These are phyloP conservation scores for Rhinichthys osculus DNA, from an alignment of 2,797 vertebrate species.

Conservation along the genomic window DNA sequence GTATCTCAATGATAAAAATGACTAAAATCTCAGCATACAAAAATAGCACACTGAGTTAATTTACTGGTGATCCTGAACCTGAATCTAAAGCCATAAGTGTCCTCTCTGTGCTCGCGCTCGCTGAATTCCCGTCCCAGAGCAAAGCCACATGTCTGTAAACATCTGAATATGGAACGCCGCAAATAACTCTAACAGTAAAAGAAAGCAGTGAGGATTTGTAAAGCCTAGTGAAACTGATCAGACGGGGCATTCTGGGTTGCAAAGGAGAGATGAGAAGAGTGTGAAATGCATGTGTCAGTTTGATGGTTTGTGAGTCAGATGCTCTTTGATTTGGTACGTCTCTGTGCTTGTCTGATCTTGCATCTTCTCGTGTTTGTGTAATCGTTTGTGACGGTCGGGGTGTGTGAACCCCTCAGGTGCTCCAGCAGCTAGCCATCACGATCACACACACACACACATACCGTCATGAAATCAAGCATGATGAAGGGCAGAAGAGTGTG, in stretches of 20 bases:
- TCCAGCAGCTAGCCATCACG: neutral
- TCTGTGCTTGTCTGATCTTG: conserved; percentile 31
- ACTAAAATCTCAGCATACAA: neutral
- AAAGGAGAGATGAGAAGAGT: neutral
- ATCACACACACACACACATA: neutral
- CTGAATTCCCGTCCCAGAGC: neutral
- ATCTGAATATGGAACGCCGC: conserved; percentile 15
- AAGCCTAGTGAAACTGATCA: conserved; percentile 8
- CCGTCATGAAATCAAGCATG: conserved; percentile 7
- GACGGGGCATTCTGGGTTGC: neutral
- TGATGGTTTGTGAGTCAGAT: conserved; percentile 13
- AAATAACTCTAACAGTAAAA: conserved; percentile 1
- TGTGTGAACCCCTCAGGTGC: conserved; percentile 35
- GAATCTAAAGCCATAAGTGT: conserved; percentile 30
- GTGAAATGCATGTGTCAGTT: conserved; percentile 1
- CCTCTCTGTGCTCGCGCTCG: neutral
- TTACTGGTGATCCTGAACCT: neutral
- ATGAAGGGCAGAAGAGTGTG: conserved; percentile 25
- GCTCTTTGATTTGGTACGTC: conserved; percentile 9
- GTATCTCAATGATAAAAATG: neutral
- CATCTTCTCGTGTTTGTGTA: conserved; percentile 12
- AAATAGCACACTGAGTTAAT: neutral
- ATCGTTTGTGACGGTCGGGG: conserved; percentile 15
- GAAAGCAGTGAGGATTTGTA: conserved; percentile 9
- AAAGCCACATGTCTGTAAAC: conserved; percentile 28